A percentile compares a stretch with the other conserved stretches of the same genome.
Evolutionary conservation across 2,797 vertebrate species (phyloP).

Genomic region (Pipistrellus nathusii): DNA sequence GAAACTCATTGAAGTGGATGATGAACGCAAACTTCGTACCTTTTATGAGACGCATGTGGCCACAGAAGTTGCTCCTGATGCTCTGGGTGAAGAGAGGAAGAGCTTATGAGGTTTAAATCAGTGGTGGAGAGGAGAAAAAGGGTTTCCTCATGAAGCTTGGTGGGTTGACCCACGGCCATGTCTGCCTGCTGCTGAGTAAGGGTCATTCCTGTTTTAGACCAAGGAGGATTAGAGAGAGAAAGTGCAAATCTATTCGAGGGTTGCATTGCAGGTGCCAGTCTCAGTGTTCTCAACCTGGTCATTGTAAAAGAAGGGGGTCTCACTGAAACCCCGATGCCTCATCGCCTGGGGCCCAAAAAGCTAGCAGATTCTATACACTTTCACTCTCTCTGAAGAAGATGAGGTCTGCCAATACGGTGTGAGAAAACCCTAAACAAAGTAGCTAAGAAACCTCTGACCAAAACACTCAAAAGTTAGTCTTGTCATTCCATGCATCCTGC

Average conservation of each 20-base stretch:
- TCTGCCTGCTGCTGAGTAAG: background rate
- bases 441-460: constrained; percentile 98
- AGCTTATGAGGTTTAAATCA: background rate
- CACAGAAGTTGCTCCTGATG: background rate
- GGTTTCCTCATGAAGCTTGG: background rate
- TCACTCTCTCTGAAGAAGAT: background rate
- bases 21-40: background rate
- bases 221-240: background rate
- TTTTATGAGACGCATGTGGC: background rate
- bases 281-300: background rate
- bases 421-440: background rate
- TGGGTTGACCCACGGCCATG: background rate
- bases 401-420: background rate
- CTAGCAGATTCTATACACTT: background rate
- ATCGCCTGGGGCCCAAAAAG: background rate
- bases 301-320: background rate
- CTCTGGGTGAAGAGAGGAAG: background rate
- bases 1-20: background rate
- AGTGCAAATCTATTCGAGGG: fast-evolving
- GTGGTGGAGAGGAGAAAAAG: background rate
- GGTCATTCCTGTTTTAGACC: background rate
- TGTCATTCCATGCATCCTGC: constrained; percentile 96
- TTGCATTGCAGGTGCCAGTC: background rate
- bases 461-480: constrained; percentile 98
- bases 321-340: background rate